Percentiles rank a stretch among this genome's conserved stretches.
Evolutionary conservation across 2,888 invertebrate genomes (phyloP).

Genomic region (Neoaliturus tenellus): DNA sequence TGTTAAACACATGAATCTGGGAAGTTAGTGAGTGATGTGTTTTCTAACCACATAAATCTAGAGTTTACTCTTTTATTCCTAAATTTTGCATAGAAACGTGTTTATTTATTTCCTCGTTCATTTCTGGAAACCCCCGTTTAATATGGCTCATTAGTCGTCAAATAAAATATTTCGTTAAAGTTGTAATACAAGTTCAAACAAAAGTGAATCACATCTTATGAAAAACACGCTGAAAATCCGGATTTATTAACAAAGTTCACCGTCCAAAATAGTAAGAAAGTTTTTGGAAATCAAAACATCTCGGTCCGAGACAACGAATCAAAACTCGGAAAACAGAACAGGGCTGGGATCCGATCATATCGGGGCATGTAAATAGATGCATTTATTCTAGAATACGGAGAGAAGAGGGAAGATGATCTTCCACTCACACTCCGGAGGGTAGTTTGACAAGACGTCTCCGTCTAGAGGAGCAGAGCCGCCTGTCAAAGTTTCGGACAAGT

Average conservation of each 20-base stretch:
- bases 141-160: no score
- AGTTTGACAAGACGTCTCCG: slow-evolving; percentile 47
- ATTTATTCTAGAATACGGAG: slow-evolving; percentile 46
- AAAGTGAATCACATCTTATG: background rate
- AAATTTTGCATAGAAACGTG: no score
- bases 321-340: slow-evolving; percentile 23
- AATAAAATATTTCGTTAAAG: no score
- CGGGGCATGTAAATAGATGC: slow-evolving; percentile 47
- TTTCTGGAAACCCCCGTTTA: no score
- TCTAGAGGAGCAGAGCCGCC: slow-evolving; percentile 27
- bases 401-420: slow-evolving; percentile 47
- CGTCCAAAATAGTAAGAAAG: background rate
- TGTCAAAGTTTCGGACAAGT: slow-evolving; percentile 54
- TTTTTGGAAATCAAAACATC: background rate
- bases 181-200: no score
- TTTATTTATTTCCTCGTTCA: no score
- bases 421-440: slow-evolving; percentile 13
- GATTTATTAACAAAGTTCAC: background rate
- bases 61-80: no score
- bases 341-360: background rate
- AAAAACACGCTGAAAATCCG: background rate
- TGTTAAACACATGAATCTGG: no score
- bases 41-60: no score
- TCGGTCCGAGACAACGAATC: background rate
- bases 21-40: no score